Base-by-base conservation (phyloP, 2,888 invertebrate genomes). In the Drosophila tanythrix region DNA sequence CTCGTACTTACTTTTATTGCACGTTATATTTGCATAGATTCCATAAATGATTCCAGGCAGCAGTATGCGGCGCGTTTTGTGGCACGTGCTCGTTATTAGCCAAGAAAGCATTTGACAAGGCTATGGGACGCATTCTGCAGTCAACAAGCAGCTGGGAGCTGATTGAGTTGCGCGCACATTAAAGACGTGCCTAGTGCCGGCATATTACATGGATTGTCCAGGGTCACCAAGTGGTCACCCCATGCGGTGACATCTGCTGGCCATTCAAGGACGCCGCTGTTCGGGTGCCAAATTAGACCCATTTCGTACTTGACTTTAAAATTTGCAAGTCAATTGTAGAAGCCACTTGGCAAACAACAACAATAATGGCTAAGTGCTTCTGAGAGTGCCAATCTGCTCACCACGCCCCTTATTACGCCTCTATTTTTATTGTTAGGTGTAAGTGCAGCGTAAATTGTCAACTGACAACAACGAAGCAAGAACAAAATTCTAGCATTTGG, bases 81-180 rank as follows among this genome's bases (percentile, higher is more conserved):
- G 79, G 55, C 85, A 84, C 85, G 75, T 88, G 80, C 65, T 61
- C 69, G 55, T 82, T 85, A 83, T 84, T 70, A 59, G 69, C 51
- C 48, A 62, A 48, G 25, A 51, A 31, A n/a, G 31, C 43, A 60
- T 53, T 59, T 46, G 15, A 18, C 33, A 29, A 38, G 53, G 48
- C 48, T 33, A 56, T 31, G 33, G 35, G 33, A 10, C 15, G n/a
- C 18, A 38, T 40, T 50, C 15, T n/a, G 25, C 15, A 38, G 38
- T 7, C 53, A 31, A 36, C 52, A 25, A 15, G 18, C 43, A 51
- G 57, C 51, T 31, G 51, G 53, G 46, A 55, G 33, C 46, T 40
- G 53, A 25, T 63, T 46, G 55, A 55, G 2, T 40, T 18, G 38
- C 21, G 15, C 25, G 10, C n/a, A 25, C 31, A 43, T 40, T 33